These are phyloP conservation scores for Agonopterix subpropinquella DNA, from an alignment of 2,888 invertebrate genomes.

Conservation along the genomic window DNA sequence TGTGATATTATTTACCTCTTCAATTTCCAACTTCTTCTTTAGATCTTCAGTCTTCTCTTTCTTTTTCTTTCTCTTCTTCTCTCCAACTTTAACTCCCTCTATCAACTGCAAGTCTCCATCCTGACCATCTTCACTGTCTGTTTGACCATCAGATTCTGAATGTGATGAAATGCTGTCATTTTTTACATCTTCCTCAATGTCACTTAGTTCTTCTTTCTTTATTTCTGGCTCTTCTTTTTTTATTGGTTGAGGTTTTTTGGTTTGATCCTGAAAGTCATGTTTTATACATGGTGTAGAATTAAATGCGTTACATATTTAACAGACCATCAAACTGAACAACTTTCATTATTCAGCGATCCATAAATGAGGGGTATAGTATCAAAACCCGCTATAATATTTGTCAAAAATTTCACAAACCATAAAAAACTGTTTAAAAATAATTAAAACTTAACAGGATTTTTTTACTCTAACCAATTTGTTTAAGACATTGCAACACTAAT, in stretches of 20 bases:
- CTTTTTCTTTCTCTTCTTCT: slow-evolving; percentile 55
- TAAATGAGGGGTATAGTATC: too few relatives aligned
- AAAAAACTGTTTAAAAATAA: too few relatives aligned
- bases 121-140: slow-evolving; percentile 12
- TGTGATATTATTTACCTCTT: slow-evolving; percentile 53
- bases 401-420: too few relatives aligned
- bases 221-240: slow-evolving; percentile 32
- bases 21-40: slow-evolving; percentile 62
- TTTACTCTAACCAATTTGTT: too few relatives aligned
- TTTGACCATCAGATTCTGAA: slow-evolving; percentile 12
- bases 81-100: slow-evolving; percentile 55
- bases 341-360: too few relatives aligned
- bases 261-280: slow-evolving; percentile 11
- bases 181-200: slow-evolving; percentile 32
- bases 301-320: too few relatives aligned
- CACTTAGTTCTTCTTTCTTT: slow-evolving; percentile 30
- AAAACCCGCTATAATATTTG: too few relatives aligned
- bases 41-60: slow-evolving; percentile 60
- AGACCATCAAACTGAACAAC: too few relatives aligned
- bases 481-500: too few relatives aligned
- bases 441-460: too few relatives aligned
- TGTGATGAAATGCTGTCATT: slow-evolving; percentile 9
- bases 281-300: too few relatives aligned
- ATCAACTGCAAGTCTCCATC: slow-evolving; percentile 47
- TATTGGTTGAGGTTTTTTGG: slow-evolving; percentile 13